phyloP scores from a whole-genome alignment of 1,140 invertebrate species.

The Dreissena rostriformis region DNA sequence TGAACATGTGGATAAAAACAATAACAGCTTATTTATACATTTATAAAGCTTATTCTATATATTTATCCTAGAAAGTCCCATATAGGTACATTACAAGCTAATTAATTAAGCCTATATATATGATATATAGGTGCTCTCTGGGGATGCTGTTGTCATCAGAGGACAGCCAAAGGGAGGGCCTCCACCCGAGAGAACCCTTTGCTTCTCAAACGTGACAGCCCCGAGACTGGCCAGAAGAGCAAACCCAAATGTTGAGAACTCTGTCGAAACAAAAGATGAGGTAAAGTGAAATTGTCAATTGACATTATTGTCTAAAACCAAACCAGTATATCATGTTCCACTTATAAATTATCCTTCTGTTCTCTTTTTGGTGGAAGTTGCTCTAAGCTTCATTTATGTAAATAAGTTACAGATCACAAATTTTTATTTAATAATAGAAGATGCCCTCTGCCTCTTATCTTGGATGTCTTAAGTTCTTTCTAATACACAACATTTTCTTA shows the following conservation, averaged over 20 bases:
- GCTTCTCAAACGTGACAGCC: conserved; percentile 94
- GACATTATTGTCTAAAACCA: no score
- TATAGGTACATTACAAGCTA: neutral
- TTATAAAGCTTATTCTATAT: neutral
- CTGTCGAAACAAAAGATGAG: conserved; percentile 91
- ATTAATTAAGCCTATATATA: neutral
- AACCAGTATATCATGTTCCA: no score
- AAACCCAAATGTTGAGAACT: conserved; percentile 84
- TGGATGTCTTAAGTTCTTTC: no score
- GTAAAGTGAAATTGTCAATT: conserved; percentile 61
- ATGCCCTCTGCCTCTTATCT: no score
- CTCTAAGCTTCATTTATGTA: no score
- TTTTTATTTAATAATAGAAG: no score
- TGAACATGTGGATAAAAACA: no score
- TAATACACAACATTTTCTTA: no score
- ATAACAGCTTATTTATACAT: no score
- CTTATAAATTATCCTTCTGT: no score
- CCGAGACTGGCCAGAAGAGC: conserved; percentile 92
- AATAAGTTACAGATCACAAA: no score
- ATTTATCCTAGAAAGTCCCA: neutral
- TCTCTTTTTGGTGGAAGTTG: no score
- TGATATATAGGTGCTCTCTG: conserved; percentile 89
- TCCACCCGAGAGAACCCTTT: conserved; percentile 94
- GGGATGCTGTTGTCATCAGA: conserved; percentile 94
- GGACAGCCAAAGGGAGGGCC: conserved; percentile 89